A percentile compares a stretch with the other conserved stretches of the same genome.
These are phyloP conservation scores for Musca vetustissima DNA, from an alignment of 1,140 invertebrate genomes.

Conservation along the genomic window DNA sequence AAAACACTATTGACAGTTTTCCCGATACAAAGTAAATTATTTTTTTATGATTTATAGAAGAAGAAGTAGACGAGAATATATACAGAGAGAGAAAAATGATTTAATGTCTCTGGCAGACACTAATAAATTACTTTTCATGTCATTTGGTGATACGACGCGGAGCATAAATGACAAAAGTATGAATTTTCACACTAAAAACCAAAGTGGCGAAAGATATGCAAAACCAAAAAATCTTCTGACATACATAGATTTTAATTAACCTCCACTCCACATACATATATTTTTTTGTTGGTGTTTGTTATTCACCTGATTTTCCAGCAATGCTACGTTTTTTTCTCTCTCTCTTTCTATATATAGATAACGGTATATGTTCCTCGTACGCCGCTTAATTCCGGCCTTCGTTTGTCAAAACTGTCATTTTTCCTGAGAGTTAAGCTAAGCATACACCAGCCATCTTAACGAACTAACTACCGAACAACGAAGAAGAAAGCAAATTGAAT, in stretches of 20 bases:
- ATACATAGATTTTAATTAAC: too few species aligned
- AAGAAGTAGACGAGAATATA: neutral
- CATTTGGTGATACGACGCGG: neutral
- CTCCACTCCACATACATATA: too few species aligned
- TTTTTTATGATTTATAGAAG: conserved; percentile 15
- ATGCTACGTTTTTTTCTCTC: neutral
- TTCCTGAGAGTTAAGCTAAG: neutral
- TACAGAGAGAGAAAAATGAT: neutral
- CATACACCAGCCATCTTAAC: too few species aligned
- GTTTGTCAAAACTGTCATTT: conserved; percentile 22
- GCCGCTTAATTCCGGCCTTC: conserved; percentile 9
- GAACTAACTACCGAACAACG: too few species aligned
- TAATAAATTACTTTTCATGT: too few species aligned
- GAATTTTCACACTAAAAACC: conserved; percentile 12
- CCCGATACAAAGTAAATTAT: neutral
- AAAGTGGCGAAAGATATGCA: neutral
- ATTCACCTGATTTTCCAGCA: neutral
- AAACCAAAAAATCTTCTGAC: neutral
- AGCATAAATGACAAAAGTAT: neutral
- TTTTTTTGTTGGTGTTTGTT: neutral
- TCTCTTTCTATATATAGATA: neutral
- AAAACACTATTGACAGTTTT: conserved; percentile 2
- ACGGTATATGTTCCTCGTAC: neutral
- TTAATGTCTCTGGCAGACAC: neutral
- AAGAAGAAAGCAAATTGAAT: too few species aligned